Evolutionary conservation across 2,888 invertebrate genomes (phyloP).

Genomic region (Drosophila neonasuta): DNA sequence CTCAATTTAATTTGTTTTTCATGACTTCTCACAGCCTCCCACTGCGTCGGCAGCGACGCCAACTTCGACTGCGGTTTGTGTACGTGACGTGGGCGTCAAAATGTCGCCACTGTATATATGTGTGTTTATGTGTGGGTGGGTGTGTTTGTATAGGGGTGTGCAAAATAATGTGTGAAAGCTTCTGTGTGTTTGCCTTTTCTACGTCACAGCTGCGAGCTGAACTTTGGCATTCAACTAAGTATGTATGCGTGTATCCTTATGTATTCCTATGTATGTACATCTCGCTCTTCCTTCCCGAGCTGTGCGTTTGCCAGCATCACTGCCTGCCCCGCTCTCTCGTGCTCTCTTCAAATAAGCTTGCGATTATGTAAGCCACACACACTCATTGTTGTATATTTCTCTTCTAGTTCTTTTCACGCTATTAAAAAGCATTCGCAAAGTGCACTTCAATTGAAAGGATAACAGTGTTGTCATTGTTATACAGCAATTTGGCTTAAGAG

Average conservation of each 20-base stretch:
- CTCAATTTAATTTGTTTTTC: conserved; percentile 49
- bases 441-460: conserved; percentile 67
- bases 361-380: conserved; percentile 67
- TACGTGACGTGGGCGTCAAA: conserved; percentile 45
- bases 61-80: conserved; percentile 28
- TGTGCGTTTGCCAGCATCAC: conserved; percentile 5
- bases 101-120: conserved; percentile 11
- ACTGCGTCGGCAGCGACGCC: conserved; percentile 26
- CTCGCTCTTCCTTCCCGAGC: conserved; percentile 15
- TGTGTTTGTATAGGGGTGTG: conserved; percentile 2
- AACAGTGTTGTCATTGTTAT: conserved; percentile 60
- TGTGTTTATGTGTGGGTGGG: conserved; percentile 19
- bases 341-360: conserved; percentile 61
- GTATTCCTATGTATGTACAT: background rate
- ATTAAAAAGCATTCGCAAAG: conserved; percentile 30
- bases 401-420: conserved; percentile 46
- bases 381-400: conserved; percentile 2
- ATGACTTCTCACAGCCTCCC: conserved; percentile 44
- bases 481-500: conserved; percentile 14
- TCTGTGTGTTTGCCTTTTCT: conserved; percentile 31
- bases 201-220: conserved; percentile 59
- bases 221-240: conserved; percentile 69
- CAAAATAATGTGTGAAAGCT: conserved; percentile 41
- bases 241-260: background rate
- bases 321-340: conserved; percentile 2